These are phyloP conservation scores for Takifugu rubripes DNA, from an alignment of 2,797 vertebrate genomes.

Conservation along the genomic window DNA sequence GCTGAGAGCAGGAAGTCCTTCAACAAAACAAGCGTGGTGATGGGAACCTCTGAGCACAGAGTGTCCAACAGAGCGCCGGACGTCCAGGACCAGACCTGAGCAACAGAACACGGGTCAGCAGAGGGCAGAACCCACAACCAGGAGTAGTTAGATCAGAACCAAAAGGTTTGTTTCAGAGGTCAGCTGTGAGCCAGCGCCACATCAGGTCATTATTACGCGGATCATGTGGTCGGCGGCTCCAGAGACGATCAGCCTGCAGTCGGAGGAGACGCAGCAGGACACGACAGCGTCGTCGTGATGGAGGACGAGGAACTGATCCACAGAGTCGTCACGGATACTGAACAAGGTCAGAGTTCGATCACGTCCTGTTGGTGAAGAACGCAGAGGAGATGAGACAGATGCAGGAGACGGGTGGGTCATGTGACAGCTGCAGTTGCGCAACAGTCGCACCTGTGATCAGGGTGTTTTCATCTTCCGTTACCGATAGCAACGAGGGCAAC, in stretches of 20 bases:
- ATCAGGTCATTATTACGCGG: no score
- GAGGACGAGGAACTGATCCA: slow-evolving; percentile 68
- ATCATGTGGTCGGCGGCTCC: background rate
- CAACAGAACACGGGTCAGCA: background rate
- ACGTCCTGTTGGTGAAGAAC: slow-evolving; percentile 60
- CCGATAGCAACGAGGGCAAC: slow-evolving; percentile 65
- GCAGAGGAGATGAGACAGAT: background rate
- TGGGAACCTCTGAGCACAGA: slow-evolving; percentile 66
- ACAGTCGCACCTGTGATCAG: slow-evolving; percentile 76
- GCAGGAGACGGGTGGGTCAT: no score
- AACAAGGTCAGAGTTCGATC: slow-evolving; percentile 68
- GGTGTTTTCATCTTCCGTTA: slow-evolving; percentile 76
- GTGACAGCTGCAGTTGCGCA: background rate
- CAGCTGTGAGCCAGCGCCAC: no score
- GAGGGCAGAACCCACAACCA: background rate
- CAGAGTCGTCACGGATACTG: slow-evolving; percentile 43
- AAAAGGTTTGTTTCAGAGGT: no score
- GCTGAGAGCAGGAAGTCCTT: slow-evolving; percentile 68
- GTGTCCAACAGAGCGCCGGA: slow-evolving; percentile 71
- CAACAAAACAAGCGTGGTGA: slow-evolving; percentile 56
- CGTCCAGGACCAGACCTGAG: slow-evolving; percentile 82
- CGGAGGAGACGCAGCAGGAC: background rate
- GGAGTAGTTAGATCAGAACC: background rate
- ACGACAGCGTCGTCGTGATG: background rate
- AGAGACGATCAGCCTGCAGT: background rate